Evolutionary conservation across 2,113 vertebrate species (phyloP).

Genomic region (Dipodomys stephensi): DNA sequence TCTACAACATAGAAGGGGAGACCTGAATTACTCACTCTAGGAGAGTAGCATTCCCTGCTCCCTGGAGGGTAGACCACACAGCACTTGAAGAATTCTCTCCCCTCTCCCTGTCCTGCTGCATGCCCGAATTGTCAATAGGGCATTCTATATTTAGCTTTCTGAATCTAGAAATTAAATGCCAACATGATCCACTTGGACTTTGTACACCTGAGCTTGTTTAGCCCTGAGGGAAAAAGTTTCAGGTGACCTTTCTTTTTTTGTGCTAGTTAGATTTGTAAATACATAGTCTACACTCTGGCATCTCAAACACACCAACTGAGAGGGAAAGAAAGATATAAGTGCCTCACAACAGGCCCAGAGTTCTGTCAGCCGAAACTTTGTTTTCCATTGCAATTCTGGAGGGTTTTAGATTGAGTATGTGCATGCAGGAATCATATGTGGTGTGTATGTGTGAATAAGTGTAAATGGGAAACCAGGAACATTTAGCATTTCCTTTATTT

Average conservation of each 20-base stretch:
- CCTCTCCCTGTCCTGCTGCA: conserved; percentile 3
- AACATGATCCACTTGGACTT: conserved; percentile 68
- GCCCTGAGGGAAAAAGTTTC: conserved; percentile 43
- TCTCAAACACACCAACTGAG: neutral
- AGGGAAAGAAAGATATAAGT: neutral
- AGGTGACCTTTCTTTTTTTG: conserved; percentile 46
- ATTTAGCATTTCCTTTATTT: neutral
- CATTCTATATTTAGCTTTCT: conserved; percentile 67
- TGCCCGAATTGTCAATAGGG: conserved; percentile 56
- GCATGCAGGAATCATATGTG: neutral
- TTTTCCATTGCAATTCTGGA: neutral
- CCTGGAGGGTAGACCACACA: neutral
- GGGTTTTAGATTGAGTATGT: neutral
- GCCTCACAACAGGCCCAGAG: neutral
- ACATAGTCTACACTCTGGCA: conserved; percentile 16
- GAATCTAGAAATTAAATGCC: conserved; percentile 72
- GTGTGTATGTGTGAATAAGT: neutral
- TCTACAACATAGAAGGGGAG: neutral
- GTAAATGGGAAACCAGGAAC: neutral
- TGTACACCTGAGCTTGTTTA: conserved; percentile 42
- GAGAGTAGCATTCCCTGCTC: conserved; percentile 20
- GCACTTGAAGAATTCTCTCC: neutral
- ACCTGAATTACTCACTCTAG: neutral
- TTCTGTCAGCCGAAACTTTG: neutral
- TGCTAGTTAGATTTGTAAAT: conserved; percentile 37